phyloP scores from a whole-genome alignment of 2,888 invertebrate species.

The Congeria kusceri region DNA sequence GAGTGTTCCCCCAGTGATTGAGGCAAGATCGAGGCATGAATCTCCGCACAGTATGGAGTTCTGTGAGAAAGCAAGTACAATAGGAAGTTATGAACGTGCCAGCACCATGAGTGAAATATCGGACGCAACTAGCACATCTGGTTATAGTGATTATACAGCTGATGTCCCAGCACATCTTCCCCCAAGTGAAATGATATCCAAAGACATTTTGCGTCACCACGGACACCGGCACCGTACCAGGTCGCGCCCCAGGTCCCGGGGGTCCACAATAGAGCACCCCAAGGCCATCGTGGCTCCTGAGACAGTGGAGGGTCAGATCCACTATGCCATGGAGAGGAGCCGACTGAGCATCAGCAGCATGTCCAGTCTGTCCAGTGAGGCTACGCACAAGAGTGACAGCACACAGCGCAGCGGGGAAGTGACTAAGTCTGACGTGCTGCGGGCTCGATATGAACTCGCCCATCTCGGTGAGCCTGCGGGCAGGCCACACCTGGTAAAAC shows the following conservation, averaged over 20 bases:
- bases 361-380: slow-evolving; percentile 61
- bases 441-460: slow-evolving; percentile 47
- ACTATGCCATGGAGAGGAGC: slow-evolving; percentile 62
- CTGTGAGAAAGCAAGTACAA: slow-evolving; percentile 57
- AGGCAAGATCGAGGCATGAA: slow-evolving; percentile 26
- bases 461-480: slow-evolving; percentile 37
- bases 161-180: slow-evolving; percentile 61
- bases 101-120: slow-evolving; percentile 64
- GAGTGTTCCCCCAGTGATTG: slow-evolving; percentile 40
- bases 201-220: slow-evolving; percentile 51
- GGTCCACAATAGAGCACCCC: slow-evolving; percentile 51
- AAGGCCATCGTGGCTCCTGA: slow-evolving; percentile 51
- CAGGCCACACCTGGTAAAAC: slow-evolving; percentile 18
- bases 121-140: slow-evolving; percentile 60
- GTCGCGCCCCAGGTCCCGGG: slow-evolving; percentile 52
- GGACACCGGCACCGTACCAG: slow-evolving; percentile 48
- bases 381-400: slow-evolving; percentile 57
- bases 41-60: slow-evolving; percentile 49
- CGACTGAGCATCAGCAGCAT: slow-evolving; percentile 62
- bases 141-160: slow-evolving; percentile 54
- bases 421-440: slow-evolving; percentile 53
- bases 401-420: slow-evolving; percentile 56
- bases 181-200: slow-evolving; percentile 65
- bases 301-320: slow-evolving; percentile 55
- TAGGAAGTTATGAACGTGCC: slow-evolving; percentile 59